Evolutionary conservation across 1,140 invertebrate species (phyloP).

Genomic region (Periplaneta americana): DNA sequence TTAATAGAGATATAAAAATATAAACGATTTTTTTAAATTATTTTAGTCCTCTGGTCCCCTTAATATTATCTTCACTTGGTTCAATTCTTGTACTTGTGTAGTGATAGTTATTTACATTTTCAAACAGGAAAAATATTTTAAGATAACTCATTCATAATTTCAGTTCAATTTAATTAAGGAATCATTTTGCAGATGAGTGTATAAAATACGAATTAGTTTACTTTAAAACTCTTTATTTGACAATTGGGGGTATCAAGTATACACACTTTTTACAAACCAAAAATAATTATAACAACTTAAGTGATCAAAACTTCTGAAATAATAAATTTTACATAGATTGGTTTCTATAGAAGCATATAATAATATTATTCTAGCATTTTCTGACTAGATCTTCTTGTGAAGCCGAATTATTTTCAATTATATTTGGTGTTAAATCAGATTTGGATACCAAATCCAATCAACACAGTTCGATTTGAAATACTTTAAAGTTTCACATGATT

Average conservation of each 20-base stretch:
- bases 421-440: background rate
- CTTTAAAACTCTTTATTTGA: background rate
- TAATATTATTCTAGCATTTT: background rate
- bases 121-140: too few species aligned
- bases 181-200: too few species aligned
- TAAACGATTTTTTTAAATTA: too few species aligned
- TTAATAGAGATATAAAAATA: too few species aligned
- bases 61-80: too few species aligned
- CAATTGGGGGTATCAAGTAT: background rate
- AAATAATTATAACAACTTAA: background rate
- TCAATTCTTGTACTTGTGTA: too few species aligned
- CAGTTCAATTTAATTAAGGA: too few species aligned
- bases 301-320: background rate
- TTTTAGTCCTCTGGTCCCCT: too few species aligned
- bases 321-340: background rate
- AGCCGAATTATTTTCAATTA: background rate
- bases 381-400: background rate
- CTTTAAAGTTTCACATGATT: background rate
- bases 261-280: background rate
- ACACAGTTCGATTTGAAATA: background rate
- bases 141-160: too few species aligned
- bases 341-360: background rate
- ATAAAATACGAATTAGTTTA: too few species aligned
- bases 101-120: too few species aligned
- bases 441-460: background rate